Evolutionary conservation across 1,140 invertebrate genomes (phyloP), one percentile per base, ranked within the genome.

Genomic region (Habropoda laboriosa): DNA sequence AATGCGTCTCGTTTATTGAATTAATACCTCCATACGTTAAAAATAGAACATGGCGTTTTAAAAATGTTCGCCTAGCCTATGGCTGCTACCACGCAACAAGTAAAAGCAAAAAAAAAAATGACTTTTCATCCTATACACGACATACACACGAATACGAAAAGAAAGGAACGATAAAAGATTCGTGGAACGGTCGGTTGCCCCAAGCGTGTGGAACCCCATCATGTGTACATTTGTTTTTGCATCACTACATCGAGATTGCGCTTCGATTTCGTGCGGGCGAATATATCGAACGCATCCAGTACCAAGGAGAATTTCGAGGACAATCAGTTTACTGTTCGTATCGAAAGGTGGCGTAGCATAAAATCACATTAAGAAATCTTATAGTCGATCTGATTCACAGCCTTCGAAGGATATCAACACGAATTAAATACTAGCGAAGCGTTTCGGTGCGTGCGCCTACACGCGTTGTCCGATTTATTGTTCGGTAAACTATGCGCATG

Each of bases 351-450:
- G 38, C 32, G n/a, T 21, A n/a, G n/a, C 45, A n/a, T 30, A 51
- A 64, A 63, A 74, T 74, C 58, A 51, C 35, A 40, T 74, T 64
- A 64, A 53, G 58, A 47, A 74, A 51, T 74, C 47, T 63, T 63
- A 35, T 73, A 73, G 61, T 73, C 40, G 45, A 74, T 74, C 24
- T n/a, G n/a, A 18, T 30, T 49, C n/a, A 61, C 61, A 61, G 24
- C 3, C 35, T 40, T 47, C 57, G 45, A 63, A 40, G 55, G 32
- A 13, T n/a, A 55, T 21, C 49, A 3, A 21, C 58, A 49, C 18
- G 4, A 18, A 42, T n/a, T 13, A 42, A 61, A n/a, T 32, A 21
- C 27, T 5, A 32, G 27, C 51, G 51, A 3, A 16, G 10, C n/a
- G 18, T 58, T 18, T 58, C 24, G 5, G 24, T 58, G 21, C n/a